These are phyloP conservation scores for Pituophis catenifer DNA, from an alignment of 2,113 vertebrate species.

Conservation along the genomic window DNA sequence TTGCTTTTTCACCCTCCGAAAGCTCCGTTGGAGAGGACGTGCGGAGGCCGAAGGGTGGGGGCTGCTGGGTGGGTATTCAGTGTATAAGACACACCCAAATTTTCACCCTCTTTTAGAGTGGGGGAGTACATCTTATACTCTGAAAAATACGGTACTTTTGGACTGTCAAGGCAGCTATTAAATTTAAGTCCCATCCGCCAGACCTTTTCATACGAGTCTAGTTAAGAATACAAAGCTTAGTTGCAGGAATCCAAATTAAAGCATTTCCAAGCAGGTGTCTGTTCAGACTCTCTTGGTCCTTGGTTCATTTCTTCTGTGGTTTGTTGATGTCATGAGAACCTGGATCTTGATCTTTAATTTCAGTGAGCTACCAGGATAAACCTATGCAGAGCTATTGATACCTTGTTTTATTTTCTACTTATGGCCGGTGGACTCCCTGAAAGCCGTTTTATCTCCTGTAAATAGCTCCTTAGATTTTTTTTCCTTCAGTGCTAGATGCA, in stretches of 20 bases:
- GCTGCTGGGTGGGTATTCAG: no score
- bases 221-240: background rate
- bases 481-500: background rate
- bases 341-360: background rate
- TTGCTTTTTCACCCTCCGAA: no score
- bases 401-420: background rate
- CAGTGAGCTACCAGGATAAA: background rate
- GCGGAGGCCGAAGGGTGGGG: no score
- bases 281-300: background rate
- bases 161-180: background rate
- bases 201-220: background rate
- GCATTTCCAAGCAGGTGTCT: background rate
- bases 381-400: background rate
- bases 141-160: slow-evolving; percentile 13
- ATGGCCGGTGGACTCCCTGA: background rate
- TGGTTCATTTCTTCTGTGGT: background rate
- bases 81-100: no score
- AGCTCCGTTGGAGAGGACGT: no score
- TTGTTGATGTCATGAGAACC: background rate
- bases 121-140: no score
- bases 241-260: background rate
- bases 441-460: no score
- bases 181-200: background rate
- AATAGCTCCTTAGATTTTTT: background rate
- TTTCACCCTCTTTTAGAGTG: no score